Evolutionary conservation across 2,888 invertebrate species (phyloP), one percentile per base, ranked within the genome.

Genomic region (Nudaria mundana): DNA sequence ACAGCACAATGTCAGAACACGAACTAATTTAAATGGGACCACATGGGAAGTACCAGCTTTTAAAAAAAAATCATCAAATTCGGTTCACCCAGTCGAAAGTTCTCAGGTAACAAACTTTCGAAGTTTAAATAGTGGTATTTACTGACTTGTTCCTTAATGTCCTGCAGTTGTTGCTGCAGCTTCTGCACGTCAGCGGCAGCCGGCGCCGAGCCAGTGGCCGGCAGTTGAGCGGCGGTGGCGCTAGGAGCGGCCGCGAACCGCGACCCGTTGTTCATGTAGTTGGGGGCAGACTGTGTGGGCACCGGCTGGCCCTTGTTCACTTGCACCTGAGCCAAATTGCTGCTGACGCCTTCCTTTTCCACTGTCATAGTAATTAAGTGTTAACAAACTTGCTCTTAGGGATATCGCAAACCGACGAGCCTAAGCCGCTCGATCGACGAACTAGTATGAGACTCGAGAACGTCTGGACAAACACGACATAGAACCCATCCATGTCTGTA

Each of bases 91-190:
- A n/a, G n/a, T n/a, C n/a, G n/a, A n/a, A n/a, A n/a, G n/a, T n/a
- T n/a, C n/a, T n/a, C n/a, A n/a, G n/a, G n/a, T n/a, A n/a, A n/a
- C n/a, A n/a, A n/a, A n/a, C n/a, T n/a, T n/a, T n/a, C n/a, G n/a
- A n/a, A n/a, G n/a, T 20, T 20, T 20, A 22, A 5, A 12, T 7
- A 13, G 13, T 11, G 24, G 1, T 10, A 2, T n/a, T 16, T 30
- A 18, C 13, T 23, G 71, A 96, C 97, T 93, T 98, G 98, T 81
- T 98, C 98, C 76, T 98, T 98, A 66, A 98, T 98, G 76, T 98
- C 98, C 81, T 98, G 97, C 48, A 99, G 83, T 73, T 98, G 98
- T 40, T 86, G 86, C 52, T 86, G 86, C 20, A 86, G 67, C 31
- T 86, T 86, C 75, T 98, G 98, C 40, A 98, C 94, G 80, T 98